Conservation (phyloP, 2,797 vertebrate genomes). For the Sebastes flavidus region DNA sequence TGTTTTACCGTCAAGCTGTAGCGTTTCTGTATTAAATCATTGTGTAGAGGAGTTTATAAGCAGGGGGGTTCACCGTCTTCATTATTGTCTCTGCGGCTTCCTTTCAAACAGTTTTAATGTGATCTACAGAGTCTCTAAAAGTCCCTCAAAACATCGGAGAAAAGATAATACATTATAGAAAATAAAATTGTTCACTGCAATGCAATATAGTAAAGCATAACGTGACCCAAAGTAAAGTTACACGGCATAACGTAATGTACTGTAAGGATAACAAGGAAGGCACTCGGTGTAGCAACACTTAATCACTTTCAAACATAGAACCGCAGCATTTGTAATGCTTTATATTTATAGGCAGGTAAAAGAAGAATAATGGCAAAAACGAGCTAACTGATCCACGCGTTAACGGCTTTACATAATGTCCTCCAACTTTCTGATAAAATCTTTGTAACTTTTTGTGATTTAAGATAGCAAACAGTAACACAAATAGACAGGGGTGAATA, state of each 20-base stretch:
- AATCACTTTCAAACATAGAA: too few species aligned
- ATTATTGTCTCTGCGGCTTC: background rate
- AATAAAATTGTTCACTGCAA: background rate
- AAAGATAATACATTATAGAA: background rate
- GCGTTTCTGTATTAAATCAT: background rate
- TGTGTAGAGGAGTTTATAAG: background rate
- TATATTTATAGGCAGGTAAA: background rate
- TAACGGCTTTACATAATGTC: background rate
- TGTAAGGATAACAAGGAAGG: background rate
- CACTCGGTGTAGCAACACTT: background rate
- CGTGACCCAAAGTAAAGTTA: background rate
- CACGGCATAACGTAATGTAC: background rate
- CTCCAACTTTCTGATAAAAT: background rate
- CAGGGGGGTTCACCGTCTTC: background rate
- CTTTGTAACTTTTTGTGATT: background rate
- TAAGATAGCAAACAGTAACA: background rate
- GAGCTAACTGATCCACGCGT: background rate
- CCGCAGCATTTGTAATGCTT: background rate
- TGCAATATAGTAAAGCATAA: background rate
- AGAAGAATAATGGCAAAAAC: background rate
- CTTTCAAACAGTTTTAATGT: background rate
- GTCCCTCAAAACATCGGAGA: background rate
- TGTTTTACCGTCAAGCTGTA: background rate
- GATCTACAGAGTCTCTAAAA: background rate
- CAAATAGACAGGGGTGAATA: background rate